Conservation (phyloP, 2,888 invertebrate genomes). For the Eucera pruinosa region DNA sequence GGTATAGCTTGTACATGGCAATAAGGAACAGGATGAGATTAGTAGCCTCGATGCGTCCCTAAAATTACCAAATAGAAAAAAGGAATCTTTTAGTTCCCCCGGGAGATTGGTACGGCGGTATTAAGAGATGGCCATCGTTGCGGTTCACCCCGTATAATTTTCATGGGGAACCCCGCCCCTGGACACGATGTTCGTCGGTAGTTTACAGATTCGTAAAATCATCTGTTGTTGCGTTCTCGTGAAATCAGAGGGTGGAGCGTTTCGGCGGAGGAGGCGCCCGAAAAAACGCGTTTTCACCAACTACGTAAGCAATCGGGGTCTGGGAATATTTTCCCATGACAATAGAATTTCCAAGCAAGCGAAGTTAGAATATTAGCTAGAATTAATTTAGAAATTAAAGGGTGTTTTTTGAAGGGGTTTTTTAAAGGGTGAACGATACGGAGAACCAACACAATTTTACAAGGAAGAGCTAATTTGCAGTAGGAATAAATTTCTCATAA, state of each 20-base stretch:
- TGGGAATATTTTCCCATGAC: conserved; percentile 14
- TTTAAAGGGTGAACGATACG: too few relatives aligned
- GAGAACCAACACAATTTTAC: too few relatives aligned
- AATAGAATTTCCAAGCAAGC: not conserved
- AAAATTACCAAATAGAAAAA: conserved; percentile 11
- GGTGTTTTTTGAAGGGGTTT: too few relatives aligned
- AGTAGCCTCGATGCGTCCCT: not conserved
- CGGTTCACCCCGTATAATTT: conserved; percentile 56
- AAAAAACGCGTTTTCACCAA: conserved; percentile 25
- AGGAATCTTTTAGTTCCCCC: not conserved
- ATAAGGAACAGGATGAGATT: not conserved
- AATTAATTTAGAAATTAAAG: too few relatives aligned
- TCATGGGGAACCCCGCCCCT: conserved; percentile 28
- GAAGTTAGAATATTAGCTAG: too few relatives aligned
- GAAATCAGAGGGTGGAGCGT: conserved; percentile 52
- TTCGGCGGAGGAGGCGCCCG: conserved; percentile 31
- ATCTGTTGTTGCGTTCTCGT: conserved; percentile 49
- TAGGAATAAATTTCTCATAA: too few relatives aligned
- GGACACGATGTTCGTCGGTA: conserved; percentile 34
- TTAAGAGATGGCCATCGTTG: conserved; percentile 42
- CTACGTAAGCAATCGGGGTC: not conserved
- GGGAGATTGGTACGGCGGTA: conserved; percentile 14
- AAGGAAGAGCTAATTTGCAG: too few relatives aligned
- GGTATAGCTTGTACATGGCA: too few relatives aligned
- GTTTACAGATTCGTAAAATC: conserved; percentile 60